These are phyloP conservation scores for Macrosiphum euphorbiae DNA, from an alignment of 2,888 invertebrate genomes.

Conservation along the genomic window DNA sequence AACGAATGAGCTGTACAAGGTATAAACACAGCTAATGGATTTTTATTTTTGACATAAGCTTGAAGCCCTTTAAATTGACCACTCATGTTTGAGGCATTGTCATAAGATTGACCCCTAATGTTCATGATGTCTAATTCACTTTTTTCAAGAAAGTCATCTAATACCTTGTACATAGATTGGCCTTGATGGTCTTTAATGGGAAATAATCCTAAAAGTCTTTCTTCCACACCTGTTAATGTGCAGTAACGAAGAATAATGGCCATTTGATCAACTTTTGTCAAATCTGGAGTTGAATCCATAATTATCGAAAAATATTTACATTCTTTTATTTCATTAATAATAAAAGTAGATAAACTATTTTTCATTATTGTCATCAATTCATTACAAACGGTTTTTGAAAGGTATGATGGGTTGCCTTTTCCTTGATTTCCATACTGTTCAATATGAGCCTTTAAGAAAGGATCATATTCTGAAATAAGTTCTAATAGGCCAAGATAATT, in stretches of 20 bases:
- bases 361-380: slow-evolving; percentile 51
- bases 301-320: slow-evolving; percentile 62
- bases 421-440: slow-evolving; percentile 50
- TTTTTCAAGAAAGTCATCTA: slow-evolving; percentile 31
- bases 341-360: slow-evolving; percentile 6
- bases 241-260: slow-evolving; percentile 69
- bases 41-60: slow-evolving; percentile 68
- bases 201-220: slow-evolving; percentile 68
- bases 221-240: slow-evolving; percentile 68
- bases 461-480: slow-evolving; percentile 58
- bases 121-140: slow-evolving; percentile 67
- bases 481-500: slow-evolving; percentile 68
- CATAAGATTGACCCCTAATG: slow-evolving; percentile 68
- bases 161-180: slow-evolving; percentile 14
- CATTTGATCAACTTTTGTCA: slow-evolving; percentile 67
- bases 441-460: slow-evolving; percentile 60
- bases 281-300: slow-evolving; percentile 62
- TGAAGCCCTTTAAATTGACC: slow-evolving; percentile 68
- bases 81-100: slow-evolving; percentile 69
- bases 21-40: slow-evolving; percentile 67
- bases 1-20: slow-evolving; percentile 66
- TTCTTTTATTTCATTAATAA: slow-evolving; percentile 29
- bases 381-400: slow-evolving; percentile 55
- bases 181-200: slow-evolving; percentile 68
- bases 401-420: slow-evolving; percentile 42